phyloP scores from a whole-genome alignment of 2,113 vertebrate genomes.

The Oreochromis aureus region DNA sequence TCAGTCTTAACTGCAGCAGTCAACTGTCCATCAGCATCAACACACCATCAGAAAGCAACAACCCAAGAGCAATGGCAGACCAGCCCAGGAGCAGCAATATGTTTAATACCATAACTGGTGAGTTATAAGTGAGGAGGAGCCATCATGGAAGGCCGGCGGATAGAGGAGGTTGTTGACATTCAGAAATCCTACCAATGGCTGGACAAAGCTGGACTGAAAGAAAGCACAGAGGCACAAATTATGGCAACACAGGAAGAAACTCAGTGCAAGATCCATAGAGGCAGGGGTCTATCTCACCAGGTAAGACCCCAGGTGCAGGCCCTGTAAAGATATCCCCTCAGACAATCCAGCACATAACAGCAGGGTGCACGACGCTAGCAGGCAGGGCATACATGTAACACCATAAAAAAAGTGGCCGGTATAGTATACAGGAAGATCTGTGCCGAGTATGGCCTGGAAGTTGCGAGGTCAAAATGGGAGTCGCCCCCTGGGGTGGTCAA shows the following conservation, averaged over 20 bases:
- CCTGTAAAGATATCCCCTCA: fast-evolving
- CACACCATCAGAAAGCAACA: neutral
- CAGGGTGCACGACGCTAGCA: neutral
- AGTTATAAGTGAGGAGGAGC: neutral
- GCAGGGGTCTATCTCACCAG: fast-evolving
- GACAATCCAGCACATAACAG: neutral
- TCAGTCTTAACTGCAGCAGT: neutral
- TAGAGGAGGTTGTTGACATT: neutral
- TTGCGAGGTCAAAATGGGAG: neutral
- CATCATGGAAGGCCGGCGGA: fast-evolving
- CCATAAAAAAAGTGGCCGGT: neutral
- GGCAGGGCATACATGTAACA: fast-evolving
- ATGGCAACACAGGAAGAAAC: neutral
- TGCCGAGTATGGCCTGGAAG: neutral
- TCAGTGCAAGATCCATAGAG: neutral
- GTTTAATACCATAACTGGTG: neutral
- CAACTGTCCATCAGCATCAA: fast-evolving
- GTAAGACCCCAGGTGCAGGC: fast-evolving
- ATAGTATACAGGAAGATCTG: neutral
- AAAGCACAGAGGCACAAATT: fast-evolving
- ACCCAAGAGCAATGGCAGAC: neutral
- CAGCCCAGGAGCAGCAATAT: neutral
- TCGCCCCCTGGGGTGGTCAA: neutral
- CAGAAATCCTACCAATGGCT: neutral
- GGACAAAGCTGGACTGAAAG: neutral